phyloP scores from a whole-genome alignment of 1,140 invertebrate species.

The Drosophila subpulchrella region DNA sequence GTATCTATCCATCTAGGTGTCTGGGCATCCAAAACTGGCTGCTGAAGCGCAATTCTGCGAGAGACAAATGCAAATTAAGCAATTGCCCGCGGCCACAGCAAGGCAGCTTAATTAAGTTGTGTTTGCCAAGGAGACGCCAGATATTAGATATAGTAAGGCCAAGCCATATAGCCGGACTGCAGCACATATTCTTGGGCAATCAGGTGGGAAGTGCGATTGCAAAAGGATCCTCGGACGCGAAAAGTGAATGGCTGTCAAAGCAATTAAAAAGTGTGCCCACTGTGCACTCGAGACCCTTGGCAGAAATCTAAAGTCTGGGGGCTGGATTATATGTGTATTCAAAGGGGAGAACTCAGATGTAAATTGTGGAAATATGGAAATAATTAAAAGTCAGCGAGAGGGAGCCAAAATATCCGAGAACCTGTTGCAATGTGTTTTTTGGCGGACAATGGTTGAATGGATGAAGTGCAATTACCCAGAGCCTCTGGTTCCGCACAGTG shows the following conservation, averaged over 20 bases:
- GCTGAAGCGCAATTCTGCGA: conserved; percentile 9
- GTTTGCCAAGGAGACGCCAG: conserved; percentile 37
- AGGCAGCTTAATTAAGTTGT: conserved; percentile 53
- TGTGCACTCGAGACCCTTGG: conserved; percentile 16
- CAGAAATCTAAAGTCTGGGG: not conserved
- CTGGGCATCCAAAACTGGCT: conserved; percentile 2
- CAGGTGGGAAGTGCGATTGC: conserved; percentile 47
- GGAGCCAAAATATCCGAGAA: conserved; percentile 8
- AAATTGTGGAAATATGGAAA: conserved; percentile 23
- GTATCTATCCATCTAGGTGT: conserved; percentile 6
- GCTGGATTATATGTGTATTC: too few relatives aligned
- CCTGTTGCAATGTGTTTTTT: conserved; percentile 18
- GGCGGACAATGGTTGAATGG: conserved; percentile 4
- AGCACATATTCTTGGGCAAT: conserved; percentile 51
- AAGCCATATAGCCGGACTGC: not conserved
- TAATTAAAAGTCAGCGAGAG: conserved; percentile 20
- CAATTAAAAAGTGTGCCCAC: conserved; percentile 33
- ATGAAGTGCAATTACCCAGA: conserved; percentile 18
- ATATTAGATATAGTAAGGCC: not conserved
- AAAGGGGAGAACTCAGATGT: not conserved
- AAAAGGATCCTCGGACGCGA: conserved; percentile 53
- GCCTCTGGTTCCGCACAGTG: conserved; percentile 14
- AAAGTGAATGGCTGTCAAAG: conserved; percentile 37
- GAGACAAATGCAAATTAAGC: conserved; percentile 43
- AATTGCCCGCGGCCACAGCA: conserved; percentile 25